phyloP scores from a whole-genome alignment of 1,140 invertebrate species.

The Euglossa dilemma region DNA sequence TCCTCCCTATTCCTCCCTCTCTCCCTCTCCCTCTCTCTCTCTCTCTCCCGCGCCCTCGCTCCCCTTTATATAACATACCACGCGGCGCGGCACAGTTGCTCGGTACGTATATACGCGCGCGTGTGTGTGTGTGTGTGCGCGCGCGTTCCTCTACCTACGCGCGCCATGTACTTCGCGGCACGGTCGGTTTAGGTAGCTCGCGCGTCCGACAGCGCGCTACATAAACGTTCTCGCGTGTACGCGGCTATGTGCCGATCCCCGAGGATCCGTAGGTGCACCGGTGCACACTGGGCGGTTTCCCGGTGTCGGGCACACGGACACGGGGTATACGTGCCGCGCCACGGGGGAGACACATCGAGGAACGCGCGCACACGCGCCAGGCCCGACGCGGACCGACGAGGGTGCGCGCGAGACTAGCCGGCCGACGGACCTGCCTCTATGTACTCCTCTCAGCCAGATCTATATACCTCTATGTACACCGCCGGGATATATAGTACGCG shows the following conservation, averaged over 20 bases:
- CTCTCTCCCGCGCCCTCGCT: not conserved
- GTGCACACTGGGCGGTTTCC: accelerated
- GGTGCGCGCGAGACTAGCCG: constrained; percentile 29
- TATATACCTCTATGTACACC: not conserved
- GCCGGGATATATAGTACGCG: not conserved
- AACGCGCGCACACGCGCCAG: not conserved
- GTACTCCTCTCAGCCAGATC: constrained; percentile 25
- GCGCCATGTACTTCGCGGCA: constrained; percentile 49
- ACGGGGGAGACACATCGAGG: not conserved
- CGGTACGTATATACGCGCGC: constrained; percentile 1
- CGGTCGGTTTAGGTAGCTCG: constrained; percentile 52
- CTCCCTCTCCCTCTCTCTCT: not conserved
- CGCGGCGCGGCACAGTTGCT: constrained; percentile 47
- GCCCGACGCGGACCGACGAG: constrained; percentile 10
- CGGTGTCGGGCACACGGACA: constrained; percentile 31
- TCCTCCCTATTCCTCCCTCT: not conserved
- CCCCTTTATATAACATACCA: constrained; percentile 52
- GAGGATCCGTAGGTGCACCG: constrained; percentile 46
- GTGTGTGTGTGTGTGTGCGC: too few species aligned
- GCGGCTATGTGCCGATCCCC: constrained; percentile 36
- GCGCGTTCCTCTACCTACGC: constrained; percentile 23
- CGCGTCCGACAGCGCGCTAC: constrained; percentile 34
- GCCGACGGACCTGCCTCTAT: constrained; percentile 2
- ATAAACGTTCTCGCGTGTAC: constrained; percentile 38
- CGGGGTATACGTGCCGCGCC: constrained; percentile 38